Base-by-base conservation (phyloP, 1,140 invertebrate genomes). In the Maniola jurtina region DNA sequence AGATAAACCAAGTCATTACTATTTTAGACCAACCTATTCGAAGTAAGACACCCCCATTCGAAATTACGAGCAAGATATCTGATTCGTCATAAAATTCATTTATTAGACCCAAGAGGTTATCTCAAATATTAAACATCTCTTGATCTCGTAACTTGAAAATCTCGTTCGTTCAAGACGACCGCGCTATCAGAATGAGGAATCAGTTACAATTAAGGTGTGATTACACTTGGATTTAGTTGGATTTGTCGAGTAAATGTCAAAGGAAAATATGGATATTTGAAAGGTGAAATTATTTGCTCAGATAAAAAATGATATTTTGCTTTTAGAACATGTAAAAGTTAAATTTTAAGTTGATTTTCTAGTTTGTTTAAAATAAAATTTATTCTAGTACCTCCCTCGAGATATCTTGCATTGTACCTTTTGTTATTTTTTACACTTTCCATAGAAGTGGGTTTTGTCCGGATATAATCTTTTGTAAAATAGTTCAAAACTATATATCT, bases 41-140 rank as follows among this genome's bases (percentile, higher is more conserved):
- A 52, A 52, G 48, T 52, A 25, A 52, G 48, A 52, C 14, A 7
- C 8, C 16, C 16, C 48, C 16, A 52, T 52, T 52, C 15, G 14
- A 25, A 52, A 52, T 52, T 25, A 52, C 48, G 48, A 52, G 48
- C 48, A 6, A 52, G 48, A 52, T 52, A 52, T 52, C 48, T 25
- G 48, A 52, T 52, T 52, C 48, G 48, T 25, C 48, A 52, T 52
- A 52, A 52, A 52, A 52, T 52, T 52, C 48, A 52, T 52, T 25
- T 52, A 52, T 52, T 52, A 52, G 48, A 52, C 48, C 48, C 48
- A 25, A 52, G 48, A 52, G 48, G 48, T 52, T 52, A 52, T 52
- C 48, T 52, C 48, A 52, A 52, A 52, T 52, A 52, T 52, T 52
- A 16, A 16, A 52, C 48, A 52, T 52, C 48, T 52, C 48, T 52